Percentiles rank a stretch among this genome's conserved stretches.
Evolutionary conservation across 1,140 invertebrate genomes (phyloP).

Genomic region (Dryas iulia): DNA sequence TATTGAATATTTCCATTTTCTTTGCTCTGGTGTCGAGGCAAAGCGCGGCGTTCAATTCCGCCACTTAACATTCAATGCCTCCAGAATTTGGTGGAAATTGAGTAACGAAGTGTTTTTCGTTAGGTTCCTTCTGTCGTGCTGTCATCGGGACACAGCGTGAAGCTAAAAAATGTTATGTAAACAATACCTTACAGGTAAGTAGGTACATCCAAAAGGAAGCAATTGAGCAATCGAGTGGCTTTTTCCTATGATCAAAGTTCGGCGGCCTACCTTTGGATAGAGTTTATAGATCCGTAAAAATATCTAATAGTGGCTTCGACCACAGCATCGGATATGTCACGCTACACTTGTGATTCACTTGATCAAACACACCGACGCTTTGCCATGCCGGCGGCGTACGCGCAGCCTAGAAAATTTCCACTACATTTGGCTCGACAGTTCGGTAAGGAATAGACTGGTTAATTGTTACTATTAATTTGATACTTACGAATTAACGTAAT

Average conservation of each 20-base stretch:
- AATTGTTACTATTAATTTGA: constrained; percentile 28
- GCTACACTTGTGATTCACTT: constrained; percentile 60
- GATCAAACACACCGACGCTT: constrained; percentile 62
- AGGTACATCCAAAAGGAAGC: not conserved
- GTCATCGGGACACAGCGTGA: too few relatives aligned
- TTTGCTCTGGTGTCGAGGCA: too few relatives aligned
- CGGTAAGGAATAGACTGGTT: constrained; percentile 27
- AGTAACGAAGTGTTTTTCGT: too few relatives aligned
- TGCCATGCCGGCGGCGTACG: constrained; percentile 59
- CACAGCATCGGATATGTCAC: constrained; percentile 63
- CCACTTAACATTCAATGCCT: too few relatives aligned
- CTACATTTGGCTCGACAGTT: constrained; percentile 60
- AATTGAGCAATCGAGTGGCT: constrained; percentile 12
- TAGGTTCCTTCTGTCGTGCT: too few relatives aligned
- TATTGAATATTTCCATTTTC: too few relatives aligned
- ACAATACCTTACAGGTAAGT: too few relatives aligned
- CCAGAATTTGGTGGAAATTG: too few relatives aligned
- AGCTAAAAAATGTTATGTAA: too few relatives aligned
- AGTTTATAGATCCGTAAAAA: constrained; percentile 62
- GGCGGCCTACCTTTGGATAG: constrained; percentile 21
- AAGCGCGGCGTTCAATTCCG: too few relatives aligned
- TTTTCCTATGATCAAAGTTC: constrained; percentile 21
- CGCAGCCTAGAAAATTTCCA: constrained; percentile 61
- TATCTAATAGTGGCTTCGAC: constrained; percentile 50
- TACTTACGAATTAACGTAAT: not conserved